These are phyloP conservation scores for Cetonia aurata DNA, from an alignment of 2,888 invertebrate genomes.

Conservation along the genomic window DNA sequence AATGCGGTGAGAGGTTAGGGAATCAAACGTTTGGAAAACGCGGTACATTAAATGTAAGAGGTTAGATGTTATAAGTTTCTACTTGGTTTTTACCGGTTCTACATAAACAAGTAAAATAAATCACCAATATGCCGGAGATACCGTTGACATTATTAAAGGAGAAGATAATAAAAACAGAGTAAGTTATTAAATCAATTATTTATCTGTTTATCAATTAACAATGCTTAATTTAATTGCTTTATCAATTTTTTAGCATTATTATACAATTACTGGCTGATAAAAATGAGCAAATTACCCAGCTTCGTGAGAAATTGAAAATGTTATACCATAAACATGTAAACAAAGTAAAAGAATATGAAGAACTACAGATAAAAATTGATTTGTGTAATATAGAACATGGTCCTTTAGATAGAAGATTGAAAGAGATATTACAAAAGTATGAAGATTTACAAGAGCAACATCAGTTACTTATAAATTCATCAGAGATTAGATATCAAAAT, in stretches of 20 bases:
- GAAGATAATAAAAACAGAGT: conserved; percentile 45
- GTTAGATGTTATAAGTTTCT: neutral
- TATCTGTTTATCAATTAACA: neutral
- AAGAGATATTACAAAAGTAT: conserved; percentile 19
- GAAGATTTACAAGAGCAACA: conserved; percentile 22
- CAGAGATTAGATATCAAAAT: conserved; percentile 41
- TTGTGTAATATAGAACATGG: conserved; percentile 35
- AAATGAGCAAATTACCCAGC: conserved; percentile 35
- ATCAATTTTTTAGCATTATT: conserved; percentile 36
- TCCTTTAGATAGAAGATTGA: conserved; percentile 25
- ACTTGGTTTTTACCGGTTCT: too few species aligned
- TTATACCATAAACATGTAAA: conserved; percentile 37
- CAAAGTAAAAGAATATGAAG: conserved; percentile 38
- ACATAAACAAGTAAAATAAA: neutral
- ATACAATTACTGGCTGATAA: conserved; percentile 37
- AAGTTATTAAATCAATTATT: conserved; percentile 12
- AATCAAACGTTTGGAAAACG: conserved; percentile 21
- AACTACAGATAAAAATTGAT: conserved; percentile 26
- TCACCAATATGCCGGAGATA: conserved; percentile 19
- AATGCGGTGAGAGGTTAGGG: conserved; percentile 16
- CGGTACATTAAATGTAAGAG: conserved; percentile 5
- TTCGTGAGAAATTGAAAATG: conserved; percentile 34
- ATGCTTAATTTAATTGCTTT: neutral
- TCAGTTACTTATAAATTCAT: conserved; percentile 19
- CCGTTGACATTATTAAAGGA: conserved; percentile 35